Conservation (phyloP, 2,888 invertebrate species). For the Scaptomyza cyrtandrae region DNA sequence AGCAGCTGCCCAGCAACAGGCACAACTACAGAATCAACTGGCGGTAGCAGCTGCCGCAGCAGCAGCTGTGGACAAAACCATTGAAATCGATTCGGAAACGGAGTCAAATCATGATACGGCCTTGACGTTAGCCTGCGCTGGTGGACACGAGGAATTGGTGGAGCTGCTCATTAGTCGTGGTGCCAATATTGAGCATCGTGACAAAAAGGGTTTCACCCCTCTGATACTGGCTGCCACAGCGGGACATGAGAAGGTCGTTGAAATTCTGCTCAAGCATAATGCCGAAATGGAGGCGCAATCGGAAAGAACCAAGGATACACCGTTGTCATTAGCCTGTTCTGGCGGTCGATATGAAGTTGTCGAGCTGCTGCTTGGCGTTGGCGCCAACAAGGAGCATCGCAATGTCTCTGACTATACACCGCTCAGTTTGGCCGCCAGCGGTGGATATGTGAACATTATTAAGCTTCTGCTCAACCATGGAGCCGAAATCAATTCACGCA, state of each 20-base stretch:
- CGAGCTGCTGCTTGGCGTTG: conserved; percentile 93
- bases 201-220: conserved; percentile 99
- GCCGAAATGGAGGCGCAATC: conserved; percentile 99
- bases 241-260: conserved; percentile 95
- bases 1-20: conserved; percentile 76
- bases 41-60: conserved; percentile 81
- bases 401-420: conserved; percentile 99
- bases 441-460: conserved; percentile 99
- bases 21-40: conserved; percentile 77
- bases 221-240: conserved; percentile 98
- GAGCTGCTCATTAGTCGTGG: conserved; percentile 95
- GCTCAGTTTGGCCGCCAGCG: conserved; percentile 98
- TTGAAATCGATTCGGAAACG: conserved; percentile 98
- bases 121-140: conserved; percentile 97
- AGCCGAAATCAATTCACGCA: conserved; percentile 99
- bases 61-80: conserved; percentile 88
- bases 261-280: conserved; percentile 95
- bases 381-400: conserved; percentile 98
- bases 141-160: conserved; percentile 98
- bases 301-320: conserved; percentile 99
- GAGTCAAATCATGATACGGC: conserved; percentile 99
- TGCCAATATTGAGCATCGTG: conserved; percentile 98
- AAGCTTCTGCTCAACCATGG: conserved; percentile 96
- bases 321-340: conserved; percentile 97
- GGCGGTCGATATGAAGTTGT: conserved; percentile 98